A percentile compares a stretch with the other conserved stretches of the same genome.
phyloP scores from a whole-genome alignment of 1,140 invertebrate species.

The Heliconius congener region DNA sequence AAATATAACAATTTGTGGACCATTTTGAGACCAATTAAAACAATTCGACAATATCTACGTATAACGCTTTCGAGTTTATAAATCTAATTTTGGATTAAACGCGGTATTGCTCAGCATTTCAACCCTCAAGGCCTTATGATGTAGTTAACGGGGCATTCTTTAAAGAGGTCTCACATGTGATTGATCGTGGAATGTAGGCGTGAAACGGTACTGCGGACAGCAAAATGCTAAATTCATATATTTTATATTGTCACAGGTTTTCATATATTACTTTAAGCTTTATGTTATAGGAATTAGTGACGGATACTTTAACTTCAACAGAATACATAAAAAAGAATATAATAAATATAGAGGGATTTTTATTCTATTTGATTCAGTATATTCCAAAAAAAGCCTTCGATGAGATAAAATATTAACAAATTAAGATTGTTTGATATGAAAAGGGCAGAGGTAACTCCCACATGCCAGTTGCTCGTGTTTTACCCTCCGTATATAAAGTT shows the following conservation, averaged over 20 bases:
- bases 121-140: conserved; percentile 30
- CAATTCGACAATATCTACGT: too few species aligned
- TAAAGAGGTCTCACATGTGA: conserved; percentile 41
- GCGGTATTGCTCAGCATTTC: conserved; percentile 26
- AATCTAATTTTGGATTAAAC: conserved; percentile 19
- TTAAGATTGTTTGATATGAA: conserved; percentile 20
- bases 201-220: conserved; percentile 37
- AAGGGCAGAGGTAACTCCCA: conserved; percentile 29
- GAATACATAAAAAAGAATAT: not conserved
- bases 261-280: not conserved
- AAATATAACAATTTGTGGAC: too few species aligned
- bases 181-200: conserved; percentile 39
- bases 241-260: not conserved
- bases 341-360: not conserved
- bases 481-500: conserved; percentile 11
- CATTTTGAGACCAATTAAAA: too few species aligned
- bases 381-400: not conserved
- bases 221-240: conserved; percentile 16
- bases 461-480: conserved; percentile 20
- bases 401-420: conserved; percentile 3
- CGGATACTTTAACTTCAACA: not conserved
- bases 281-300: too few species aligned
- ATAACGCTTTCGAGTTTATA: conserved; percentile 14
- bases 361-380: not conserved
- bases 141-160: conserved; percentile 34